phyloP scores from a whole-genome alignment of 2,888 invertebrate genomes.

The Physocephala rufipes region DNA sequence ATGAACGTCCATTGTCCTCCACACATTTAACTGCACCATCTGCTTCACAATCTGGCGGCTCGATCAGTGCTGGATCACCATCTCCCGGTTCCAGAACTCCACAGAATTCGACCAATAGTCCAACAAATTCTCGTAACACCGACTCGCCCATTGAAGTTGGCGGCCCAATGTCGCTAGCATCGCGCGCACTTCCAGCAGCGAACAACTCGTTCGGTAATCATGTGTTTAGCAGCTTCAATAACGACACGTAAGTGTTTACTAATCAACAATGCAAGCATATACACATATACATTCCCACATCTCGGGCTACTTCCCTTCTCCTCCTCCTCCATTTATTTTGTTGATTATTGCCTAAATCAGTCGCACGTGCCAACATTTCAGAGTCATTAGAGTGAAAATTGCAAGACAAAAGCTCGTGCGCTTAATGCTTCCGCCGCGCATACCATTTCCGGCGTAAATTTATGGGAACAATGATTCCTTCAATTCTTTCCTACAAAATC shows the following conservation, averaged over 20 bases:
- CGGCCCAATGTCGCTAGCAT: slow-evolving; percentile 64
- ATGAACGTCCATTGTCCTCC: slow-evolving; percentile 64
- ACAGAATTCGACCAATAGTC: slow-evolving; percentile 66
- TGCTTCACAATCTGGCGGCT: slow-evolving; percentile 67
- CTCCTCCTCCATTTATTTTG: slow-evolving; percentile 36
- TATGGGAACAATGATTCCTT: neutral
- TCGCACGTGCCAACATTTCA: slow-evolving; percentile 56
- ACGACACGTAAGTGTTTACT: slow-evolving; percentile 70
- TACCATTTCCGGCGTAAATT: slow-evolving; percentile 54
- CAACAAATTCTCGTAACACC: slow-evolving; percentile 70
- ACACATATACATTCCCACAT: neutral
- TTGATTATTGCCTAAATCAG: slow-evolving; percentile 50
- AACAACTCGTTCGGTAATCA: slow-evolving; percentile 73
- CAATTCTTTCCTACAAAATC: too few species aligned
- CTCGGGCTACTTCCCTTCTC: neutral
- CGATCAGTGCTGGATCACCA: slow-evolving; percentile 66
- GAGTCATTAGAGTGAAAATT: slow-evolving; percentile 47
- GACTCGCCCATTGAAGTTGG: slow-evolving; percentile 70
- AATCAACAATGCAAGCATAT: neutral
- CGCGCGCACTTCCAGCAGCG: slow-evolving; percentile 63
- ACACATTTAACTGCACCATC: slow-evolving; percentile 63
- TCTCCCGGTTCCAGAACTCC: slow-evolving; percentile 64
- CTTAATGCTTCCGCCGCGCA: slow-evolving; percentile 63
- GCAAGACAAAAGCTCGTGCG: slow-evolving; percentile 41
- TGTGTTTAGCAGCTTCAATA: slow-evolving; percentile 72